Conservation (phyloP, 53 echinoderm and acorn worm genomes). For the Echinometra lucunter region DNA sequence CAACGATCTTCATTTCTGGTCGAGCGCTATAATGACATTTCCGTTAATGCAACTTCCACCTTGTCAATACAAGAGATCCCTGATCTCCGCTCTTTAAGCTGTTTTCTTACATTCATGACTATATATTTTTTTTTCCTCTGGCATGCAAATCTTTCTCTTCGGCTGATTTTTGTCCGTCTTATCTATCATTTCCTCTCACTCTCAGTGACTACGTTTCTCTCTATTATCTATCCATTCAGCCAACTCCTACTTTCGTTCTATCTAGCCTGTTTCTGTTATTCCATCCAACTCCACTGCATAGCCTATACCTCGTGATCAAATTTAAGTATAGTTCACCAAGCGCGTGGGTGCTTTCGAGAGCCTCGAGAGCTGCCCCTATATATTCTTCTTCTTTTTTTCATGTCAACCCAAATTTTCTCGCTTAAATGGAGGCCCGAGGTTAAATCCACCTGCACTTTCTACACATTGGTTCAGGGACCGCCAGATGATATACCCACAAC, state of each 20-base stretch:
- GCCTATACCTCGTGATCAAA: constrained; percentile 31
- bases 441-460: constrained; percentile 52
- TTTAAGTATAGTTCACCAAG: constrained; percentile 28
- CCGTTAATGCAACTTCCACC: too few relatives aligned
- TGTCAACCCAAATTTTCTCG: constrained; percentile 53
- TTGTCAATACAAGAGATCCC: too few relatives aligned
- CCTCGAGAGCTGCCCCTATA: not conserved
- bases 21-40: too few relatives aligned
- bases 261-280: constrained; percentile 22
- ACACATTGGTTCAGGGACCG: constrained; percentile 12
- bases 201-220: not conserved
- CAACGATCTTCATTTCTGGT: too few relatives aligned
- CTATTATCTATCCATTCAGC: not conserved
- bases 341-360: constrained; percentile 41
- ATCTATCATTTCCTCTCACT: not conserved
- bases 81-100: too few relatives aligned
- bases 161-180: not conserved
- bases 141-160: not conserved
- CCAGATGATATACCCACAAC: constrained; percentile 19
- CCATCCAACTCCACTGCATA: not conserved
- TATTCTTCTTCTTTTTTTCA: constrained; percentile 1
- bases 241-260: not conserved
- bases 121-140: not conserved
- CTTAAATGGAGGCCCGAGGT: constrained; percentile 41
- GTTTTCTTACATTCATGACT: too few relatives aligned